phyloP scores from a whole-genome alignment of 2,888 invertebrate genomes.

The Sinhomidia bicolor region DNA sequence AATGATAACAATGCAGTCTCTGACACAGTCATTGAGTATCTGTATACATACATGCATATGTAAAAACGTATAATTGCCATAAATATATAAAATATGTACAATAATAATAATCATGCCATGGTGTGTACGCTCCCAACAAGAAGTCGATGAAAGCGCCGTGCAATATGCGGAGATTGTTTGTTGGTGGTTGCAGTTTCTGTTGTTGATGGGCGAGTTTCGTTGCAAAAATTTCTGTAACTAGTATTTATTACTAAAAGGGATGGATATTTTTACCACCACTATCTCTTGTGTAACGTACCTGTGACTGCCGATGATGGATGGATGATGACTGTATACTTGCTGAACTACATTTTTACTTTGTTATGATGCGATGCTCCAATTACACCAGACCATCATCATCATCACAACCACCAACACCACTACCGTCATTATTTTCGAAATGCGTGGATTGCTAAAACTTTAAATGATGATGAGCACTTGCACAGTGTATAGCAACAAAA shows the following conservation, averaged over 20 bases:
- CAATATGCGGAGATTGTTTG: not conserved
- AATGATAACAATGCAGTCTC: constrained; percentile 14
- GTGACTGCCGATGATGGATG: not conserved
- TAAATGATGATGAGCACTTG: not conserved
- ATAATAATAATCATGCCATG: not conserved
- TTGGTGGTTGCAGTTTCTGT: not conserved
- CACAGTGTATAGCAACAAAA: not conserved
- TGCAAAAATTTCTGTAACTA: not conserved
- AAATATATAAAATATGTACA: not conserved
- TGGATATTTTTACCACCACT: not conserved
- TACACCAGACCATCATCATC: constrained; percentile 47
- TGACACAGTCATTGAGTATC: constrained; percentile 14
- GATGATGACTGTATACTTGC: not conserved
- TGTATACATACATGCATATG: not conserved
- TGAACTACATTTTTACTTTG: constrained; percentile 60
- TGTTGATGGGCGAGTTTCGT: constrained; percentile 24
- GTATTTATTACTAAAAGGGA: not conserved
- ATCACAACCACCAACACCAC: too few species aligned
- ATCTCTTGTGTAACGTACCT: not conserved
- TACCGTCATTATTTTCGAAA: constrained; percentile 11
- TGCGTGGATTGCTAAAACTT: constrained; percentile 8
- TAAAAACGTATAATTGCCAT: not conserved
- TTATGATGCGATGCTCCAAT: constrained; percentile 59
- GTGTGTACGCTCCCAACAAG: not conserved
- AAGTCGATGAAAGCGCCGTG: not conserved